Conservation (phyloP, 2,888 invertebrate genomes). For the Nyleta sp. region DNA sequence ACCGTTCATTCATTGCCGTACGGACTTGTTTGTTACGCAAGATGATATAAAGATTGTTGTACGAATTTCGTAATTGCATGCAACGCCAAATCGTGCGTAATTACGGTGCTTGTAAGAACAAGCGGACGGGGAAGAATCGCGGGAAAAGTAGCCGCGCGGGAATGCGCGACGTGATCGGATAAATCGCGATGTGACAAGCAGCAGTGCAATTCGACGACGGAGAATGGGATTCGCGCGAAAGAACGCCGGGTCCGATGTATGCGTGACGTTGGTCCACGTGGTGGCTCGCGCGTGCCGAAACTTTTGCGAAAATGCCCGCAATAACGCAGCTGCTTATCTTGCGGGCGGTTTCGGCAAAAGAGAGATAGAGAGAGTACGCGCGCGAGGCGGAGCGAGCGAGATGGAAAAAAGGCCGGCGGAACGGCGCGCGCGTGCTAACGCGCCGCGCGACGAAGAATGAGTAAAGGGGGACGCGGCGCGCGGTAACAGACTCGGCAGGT, state of each 20-base stretch:
- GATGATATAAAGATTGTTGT: constrained; percentile 46
- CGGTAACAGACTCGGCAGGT: constrained; percentile 66
- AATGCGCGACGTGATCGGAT: not conserved
- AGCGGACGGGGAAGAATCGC: constrained; percentile 24
- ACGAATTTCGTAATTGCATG: constrained; percentile 41
- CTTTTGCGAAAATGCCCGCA: constrained; percentile 52
- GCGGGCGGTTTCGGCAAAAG: constrained; percentile 44
- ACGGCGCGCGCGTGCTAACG: constrained; percentile 63
- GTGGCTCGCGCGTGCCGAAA: constrained; percentile 47
- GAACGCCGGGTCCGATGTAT: no score
- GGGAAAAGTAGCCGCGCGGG: not conserved
- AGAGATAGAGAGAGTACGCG: constrained; percentile 22
- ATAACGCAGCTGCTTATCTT: constrained; percentile 53
- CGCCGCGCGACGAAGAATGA: constrained; percentile 59
- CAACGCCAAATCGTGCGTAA: constrained; percentile 3
- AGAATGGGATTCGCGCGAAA: no score
- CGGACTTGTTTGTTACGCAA: constrained; percentile 37
- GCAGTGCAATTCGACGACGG: not conserved
- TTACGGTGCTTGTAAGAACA: constrained; percentile 10
- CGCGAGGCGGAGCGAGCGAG: constrained; percentile 50
- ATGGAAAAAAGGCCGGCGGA: constrained; percentile 54
- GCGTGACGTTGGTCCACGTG: constrained; percentile 50
- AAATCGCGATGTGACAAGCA: constrained; percentile 9
- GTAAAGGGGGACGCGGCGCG: constrained; percentile 61
- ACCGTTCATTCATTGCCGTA: constrained; percentile 33